Evolutionary conservation across 2,113 vertebrate genomes (phyloP).

Genomic region (Callospermophilus lateralis): DNA sequence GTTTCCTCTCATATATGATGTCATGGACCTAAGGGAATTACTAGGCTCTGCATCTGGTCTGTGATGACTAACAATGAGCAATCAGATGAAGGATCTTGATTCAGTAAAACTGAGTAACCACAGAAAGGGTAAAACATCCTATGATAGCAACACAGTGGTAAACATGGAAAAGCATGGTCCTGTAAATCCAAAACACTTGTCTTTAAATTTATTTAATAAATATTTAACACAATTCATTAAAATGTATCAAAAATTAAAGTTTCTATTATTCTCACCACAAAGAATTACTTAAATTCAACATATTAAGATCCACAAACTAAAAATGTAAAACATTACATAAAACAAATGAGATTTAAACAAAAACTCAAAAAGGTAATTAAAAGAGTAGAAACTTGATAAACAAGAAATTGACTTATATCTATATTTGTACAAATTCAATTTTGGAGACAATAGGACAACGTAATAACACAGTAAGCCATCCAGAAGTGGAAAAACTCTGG

Average conservation of each 20-base stretch:
- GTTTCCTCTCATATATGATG: constrained; percentile 85
- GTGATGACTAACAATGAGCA: constrained; percentile 86
- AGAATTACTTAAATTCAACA: constrained; percentile 33
- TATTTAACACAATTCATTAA: constrained; percentile 74
- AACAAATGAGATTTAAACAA: neutral
- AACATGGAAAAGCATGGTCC: constrained; percentile 66
- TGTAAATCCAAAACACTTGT: constrained; percentile 66
- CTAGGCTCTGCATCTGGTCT: constrained; percentile 84
- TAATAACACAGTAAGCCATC: neutral
- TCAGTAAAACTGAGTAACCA: constrained; percentile 81
- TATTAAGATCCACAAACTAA: neutral
- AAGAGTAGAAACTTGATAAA: constrained; percentile 36
- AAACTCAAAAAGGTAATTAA: neutral
- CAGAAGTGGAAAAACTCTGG: neutral
- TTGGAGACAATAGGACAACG: neutral
- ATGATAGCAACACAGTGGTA: constrained; percentile 72
- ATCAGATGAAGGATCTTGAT: constrained; percentile 84
- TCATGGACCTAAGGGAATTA: constrained; percentile 81
- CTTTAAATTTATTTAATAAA: constrained; percentile 64
- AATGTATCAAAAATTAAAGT: constrained; percentile 51
- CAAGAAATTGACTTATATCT: neutral
- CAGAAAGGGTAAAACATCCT: constrained; percentile 82
- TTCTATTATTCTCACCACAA: constrained; percentile 11
- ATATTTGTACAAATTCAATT: neutral
- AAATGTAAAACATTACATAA: neutral